Percentiles rank a stretch among this genome's conserved stretches.
phyloP scores from a whole-genome alignment of 2,113 vertebrate genomes.

The Microcebus ravelobensis region DNA sequence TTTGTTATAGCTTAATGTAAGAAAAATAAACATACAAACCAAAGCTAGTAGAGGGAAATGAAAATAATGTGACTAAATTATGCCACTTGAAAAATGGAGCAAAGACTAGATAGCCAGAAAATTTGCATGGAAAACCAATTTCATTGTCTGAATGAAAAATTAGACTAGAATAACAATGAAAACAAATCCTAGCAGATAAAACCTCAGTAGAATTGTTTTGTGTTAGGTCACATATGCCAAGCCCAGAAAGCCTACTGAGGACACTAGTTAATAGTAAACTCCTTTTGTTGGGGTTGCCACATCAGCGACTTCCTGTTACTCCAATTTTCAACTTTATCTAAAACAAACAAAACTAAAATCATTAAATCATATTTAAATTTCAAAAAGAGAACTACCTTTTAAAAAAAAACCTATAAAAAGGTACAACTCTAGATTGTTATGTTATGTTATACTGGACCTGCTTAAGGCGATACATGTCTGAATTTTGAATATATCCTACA shows the following conservation, averaged over 20 bases:
- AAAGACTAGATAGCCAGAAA: conserved; percentile 51
- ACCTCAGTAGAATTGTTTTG: conserved; percentile 38
- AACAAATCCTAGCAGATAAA: conserved; percentile 48
- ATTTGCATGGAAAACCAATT: conserved; percentile 78
- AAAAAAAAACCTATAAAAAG: background rate
- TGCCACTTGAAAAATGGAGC: conserved; percentile 62
- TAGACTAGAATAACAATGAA: conserved; percentile 70
- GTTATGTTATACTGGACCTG: background rate
- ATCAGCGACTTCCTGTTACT: background rate
- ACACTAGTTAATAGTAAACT: background rate
- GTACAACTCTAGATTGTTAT: background rate
- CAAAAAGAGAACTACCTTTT: background rate
- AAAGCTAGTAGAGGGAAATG: conserved; percentile 47
- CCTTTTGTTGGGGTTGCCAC: background rate
- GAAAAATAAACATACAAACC: conserved; percentile 20
- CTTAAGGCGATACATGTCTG: background rate
- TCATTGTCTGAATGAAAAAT: conserved; percentile 72
- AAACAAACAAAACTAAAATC: background rate
- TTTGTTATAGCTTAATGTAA: background rate
- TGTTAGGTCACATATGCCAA: conserved; percentile 48
- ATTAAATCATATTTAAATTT: conserved; percentile 39
- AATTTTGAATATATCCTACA: background rate
- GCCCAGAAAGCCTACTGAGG: background rate
- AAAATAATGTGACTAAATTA: conserved; percentile 74
- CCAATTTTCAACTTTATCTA: background rate